phyloP scores from a whole-genome alignment of 2,797 vertebrate species.

The Gephyroberyx darwinii region DNA sequence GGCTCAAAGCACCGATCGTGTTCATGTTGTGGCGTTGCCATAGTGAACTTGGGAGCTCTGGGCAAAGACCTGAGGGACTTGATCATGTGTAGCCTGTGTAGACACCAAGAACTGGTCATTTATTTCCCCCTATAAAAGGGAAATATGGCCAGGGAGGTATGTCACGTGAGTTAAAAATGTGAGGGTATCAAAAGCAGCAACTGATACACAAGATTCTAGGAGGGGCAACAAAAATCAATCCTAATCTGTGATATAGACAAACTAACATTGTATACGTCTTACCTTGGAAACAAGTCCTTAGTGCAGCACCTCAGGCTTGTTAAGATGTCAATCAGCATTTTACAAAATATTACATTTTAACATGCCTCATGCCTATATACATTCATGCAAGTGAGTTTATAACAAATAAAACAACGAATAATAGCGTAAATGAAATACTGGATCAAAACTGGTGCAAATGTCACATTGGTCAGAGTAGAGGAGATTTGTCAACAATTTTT shows the following conservation, averaged over 20 bases:
- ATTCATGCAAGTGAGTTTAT: too few relatives aligned
- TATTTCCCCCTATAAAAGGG: too few relatives aligned
- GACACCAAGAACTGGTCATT: background rate
- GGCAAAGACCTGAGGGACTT: slow-evolving; percentile 25
- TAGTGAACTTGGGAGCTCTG: slow-evolving; percentile 42
- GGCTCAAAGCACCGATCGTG: slow-evolving; percentile 25
- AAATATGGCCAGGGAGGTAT: too few relatives aligned
- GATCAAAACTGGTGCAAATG: too few relatives aligned
- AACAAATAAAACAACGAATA: too few relatives aligned
- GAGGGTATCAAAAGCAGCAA: too few relatives aligned
- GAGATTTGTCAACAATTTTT: too few relatives aligned
- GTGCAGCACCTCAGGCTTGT: background rate
- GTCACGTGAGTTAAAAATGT: background rate
- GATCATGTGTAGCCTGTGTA: background rate
- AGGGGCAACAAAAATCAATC: background rate
- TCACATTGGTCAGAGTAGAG: too few relatives aligned
- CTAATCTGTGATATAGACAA: background rate
- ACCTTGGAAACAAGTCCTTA: background rate
- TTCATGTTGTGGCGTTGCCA: slow-evolving; percentile 68
- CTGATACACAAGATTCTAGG: background rate
- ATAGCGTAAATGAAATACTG: too few relatives aligned
- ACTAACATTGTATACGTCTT: background rate
- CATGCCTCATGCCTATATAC: too few relatives aligned
- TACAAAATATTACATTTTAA: too few relatives aligned
- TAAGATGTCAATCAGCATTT: too few relatives aligned